Conservation (phyloP, 2,888 invertebrate genomes). For the Parnassius glacialis region DNA sequence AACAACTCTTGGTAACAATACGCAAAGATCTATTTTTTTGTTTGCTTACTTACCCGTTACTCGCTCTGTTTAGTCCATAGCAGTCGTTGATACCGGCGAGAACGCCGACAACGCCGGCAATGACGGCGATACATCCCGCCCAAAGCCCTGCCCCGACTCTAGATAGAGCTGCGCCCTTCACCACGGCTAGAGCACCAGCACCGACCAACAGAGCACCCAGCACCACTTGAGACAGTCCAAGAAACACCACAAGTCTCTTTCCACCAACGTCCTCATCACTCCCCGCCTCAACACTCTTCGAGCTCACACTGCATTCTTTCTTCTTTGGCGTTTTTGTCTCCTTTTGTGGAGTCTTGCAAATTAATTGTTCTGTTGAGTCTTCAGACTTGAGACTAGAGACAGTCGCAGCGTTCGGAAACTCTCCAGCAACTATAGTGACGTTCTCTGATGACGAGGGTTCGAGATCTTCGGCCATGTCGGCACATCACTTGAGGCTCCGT, state of each 20-base stretch:
- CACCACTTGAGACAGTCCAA: slow-evolving; percentile 82
- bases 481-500: slow-evolving; percentile 29
- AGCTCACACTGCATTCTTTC: slow-evolving; percentile 62
- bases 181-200: slow-evolving; percentile 83
- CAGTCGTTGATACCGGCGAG: slow-evolving; percentile 82
- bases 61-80: slow-evolving; percentile 63
- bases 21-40: neutral
- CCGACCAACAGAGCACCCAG: slow-evolving; percentile 83
- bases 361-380: slow-evolving; percentile 80
- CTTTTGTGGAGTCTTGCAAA: slow-evolving; percentile 77
- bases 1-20: neutral
- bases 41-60: slow-evolving; percentile 50
- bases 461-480: slow-evolving; percentile 44
- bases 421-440: slow-evolving; percentile 46
- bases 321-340: slow-evolving; percentile 43
- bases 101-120: slow-evolving; percentile 82
- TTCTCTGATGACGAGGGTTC: slow-evolving; percentile 40
- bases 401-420: slow-evolving; percentile 59
- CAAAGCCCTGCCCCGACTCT: slow-evolving; percentile 84
- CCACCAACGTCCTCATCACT: slow-evolving; percentile 46
- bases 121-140: slow-evolving; percentile 84
- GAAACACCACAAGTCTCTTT: slow-evolving; percentile 69
- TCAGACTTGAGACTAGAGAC: slow-evolving; percentile 75
- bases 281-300: slow-evolving; percentile 66
- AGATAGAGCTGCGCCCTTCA: slow-evolving; percentile 81